Base-by-base conservation (phyloP, 2,797 vertebrate species). In the Phyllotis vaccarum region DNA sequence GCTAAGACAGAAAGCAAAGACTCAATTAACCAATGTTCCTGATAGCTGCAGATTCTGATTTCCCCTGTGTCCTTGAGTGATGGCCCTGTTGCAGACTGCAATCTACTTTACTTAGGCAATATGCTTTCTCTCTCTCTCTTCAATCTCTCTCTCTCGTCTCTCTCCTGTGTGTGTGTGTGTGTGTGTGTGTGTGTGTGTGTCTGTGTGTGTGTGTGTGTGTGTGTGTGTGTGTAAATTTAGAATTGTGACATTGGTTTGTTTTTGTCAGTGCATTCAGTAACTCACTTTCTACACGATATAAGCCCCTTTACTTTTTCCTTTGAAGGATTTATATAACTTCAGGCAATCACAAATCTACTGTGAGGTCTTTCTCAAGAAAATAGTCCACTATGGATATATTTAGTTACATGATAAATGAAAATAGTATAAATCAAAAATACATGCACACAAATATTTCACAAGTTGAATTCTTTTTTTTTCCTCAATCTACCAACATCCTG, bases 341-440 rank as follows among this genome's bases (percentile, higher is more conserved):
- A 78, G 31, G 52, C 58, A 66, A 92, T 95, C 78, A 49, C 4
- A 17, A 49, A 29, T 86, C 21, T 46, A 14, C 46, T 62, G 19
- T 86, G 62, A 94, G 72, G 43, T 91, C 27, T 94, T 74, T 90
- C 52, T 97, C 78, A 43, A 76, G 86, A 89, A 58, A 60, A n/a
- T n/a, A 76, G 16, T 74, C 72, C 34, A 54, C 74, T 93, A 40
- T 49, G 64, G 81, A 82, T 94, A 86, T 54, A 83, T 93, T 95
- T 93, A 94, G 21, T 94, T 43, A 75, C 87, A 79, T 6, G 46
- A 90, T 75, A 56, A 93, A 40, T 70, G 52, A 21, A 52, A 22
- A 6, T 66, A 76, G 9, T 17, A 83, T 89, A 86, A 95, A 87
- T 93, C 43, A 95, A 95, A 97, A 90, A 40, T 64, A 74, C 3